Percentiles rank a stretch among this genome's conserved stretches.
These are phyloP conservation scores for Cydia splendana DNA, from an alignment of 1,140 invertebrate genomes.

Conservation along the genomic window DNA sequence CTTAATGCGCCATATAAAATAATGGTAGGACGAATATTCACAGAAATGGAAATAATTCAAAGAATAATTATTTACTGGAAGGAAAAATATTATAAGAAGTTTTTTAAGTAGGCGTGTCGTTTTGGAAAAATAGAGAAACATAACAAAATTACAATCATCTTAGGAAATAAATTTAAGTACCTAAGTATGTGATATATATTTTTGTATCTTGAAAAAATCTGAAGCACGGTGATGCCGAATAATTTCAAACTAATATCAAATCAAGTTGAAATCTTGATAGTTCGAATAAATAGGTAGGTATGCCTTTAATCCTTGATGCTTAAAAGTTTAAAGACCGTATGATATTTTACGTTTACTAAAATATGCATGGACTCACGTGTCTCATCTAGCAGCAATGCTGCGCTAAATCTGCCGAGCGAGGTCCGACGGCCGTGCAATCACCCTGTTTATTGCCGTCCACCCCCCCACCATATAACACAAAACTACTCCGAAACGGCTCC, in stretches of 20 bases:
- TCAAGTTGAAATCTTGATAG: too few species aligned
- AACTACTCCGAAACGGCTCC: constrained; percentile 46
- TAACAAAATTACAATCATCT: not conserved
- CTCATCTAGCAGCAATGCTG: not conserved
- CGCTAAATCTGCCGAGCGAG: constrained; percentile 3
- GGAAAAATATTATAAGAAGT: not conserved
- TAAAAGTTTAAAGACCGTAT: too few species aligned
- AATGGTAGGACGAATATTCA: constrained; percentile 32
- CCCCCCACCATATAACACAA: constrained; percentile 46
- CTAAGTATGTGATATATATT: too few species aligned
- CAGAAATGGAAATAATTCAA: constrained; percentile 29
- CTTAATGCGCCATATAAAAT: constrained; percentile 32
- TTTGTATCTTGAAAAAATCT: too few species aligned
- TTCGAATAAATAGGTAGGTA: too few species aligned
- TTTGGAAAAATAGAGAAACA: too few species aligned
- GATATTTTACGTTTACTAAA: too few species aligned
- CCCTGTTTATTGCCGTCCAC: constrained; percentile 47
- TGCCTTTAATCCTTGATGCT: too few species aligned
- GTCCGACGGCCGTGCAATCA: constrained; percentile 44
- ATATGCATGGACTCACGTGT: not conserved
- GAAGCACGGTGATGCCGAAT: too few species aligned
- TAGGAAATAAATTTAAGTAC: not conserved
- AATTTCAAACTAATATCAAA: too few species aligned
- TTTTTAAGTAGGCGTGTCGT: too few species aligned
- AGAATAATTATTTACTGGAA: constrained; percentile 17